Evolutionary conservation across 1,140 invertebrate genomes (phyloP).

Genomic region (Mesaphorura yosii): DNA sequence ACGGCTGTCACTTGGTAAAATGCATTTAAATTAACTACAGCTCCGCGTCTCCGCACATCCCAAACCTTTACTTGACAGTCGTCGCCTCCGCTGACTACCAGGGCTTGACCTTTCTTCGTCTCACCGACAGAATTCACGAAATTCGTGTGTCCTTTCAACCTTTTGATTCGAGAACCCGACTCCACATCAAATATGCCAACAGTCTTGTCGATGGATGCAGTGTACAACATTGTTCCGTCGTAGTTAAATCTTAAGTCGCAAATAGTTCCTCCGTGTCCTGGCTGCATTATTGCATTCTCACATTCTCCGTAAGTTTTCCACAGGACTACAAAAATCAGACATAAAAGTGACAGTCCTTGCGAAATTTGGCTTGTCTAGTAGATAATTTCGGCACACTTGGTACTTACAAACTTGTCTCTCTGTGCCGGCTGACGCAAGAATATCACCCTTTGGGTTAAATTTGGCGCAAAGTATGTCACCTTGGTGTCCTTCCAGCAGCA

Average conservation of each 20-base stretch:
- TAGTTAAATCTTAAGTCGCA: constrained; percentile 93
- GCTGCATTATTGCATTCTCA: constrained; percentile 79
- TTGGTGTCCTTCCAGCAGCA: constrained; percentile 92
- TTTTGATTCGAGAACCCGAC: constrained; percentile 74
- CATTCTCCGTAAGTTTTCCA: constrained; percentile 98
- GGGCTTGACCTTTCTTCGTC: constrained; percentile 71
- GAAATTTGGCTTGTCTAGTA: neutral
- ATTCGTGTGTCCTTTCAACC: constrained; percentile 66
- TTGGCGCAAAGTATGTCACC: constrained; percentile 87
- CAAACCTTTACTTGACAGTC: constrained; percentile 56
- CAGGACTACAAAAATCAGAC: constrained; percentile 42
- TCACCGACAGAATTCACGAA: constrained; percentile 76
- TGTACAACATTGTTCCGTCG: constrained; percentile 80
- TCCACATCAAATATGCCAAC: constrained; percentile 90
- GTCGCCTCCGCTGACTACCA: constrained; percentile 87
- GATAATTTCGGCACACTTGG: neutral
- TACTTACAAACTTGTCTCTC: constrained; percentile 90
- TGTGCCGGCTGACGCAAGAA: constrained; percentile 89
- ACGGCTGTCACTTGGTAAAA: constrained; percentile 78
- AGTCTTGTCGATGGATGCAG: constrained; percentile 88
- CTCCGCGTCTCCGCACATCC: constrained; percentile 65
- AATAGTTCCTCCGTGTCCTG: constrained; percentile 90
- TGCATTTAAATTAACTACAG: constrained; percentile 65
- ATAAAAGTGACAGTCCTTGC: neutral
- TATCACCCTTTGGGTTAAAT: constrained; percentile 92